Evolutionary conservation across 2,797 vertebrate genomes (phyloP).

Genomic region (Chloroceryle amazona): DNA sequence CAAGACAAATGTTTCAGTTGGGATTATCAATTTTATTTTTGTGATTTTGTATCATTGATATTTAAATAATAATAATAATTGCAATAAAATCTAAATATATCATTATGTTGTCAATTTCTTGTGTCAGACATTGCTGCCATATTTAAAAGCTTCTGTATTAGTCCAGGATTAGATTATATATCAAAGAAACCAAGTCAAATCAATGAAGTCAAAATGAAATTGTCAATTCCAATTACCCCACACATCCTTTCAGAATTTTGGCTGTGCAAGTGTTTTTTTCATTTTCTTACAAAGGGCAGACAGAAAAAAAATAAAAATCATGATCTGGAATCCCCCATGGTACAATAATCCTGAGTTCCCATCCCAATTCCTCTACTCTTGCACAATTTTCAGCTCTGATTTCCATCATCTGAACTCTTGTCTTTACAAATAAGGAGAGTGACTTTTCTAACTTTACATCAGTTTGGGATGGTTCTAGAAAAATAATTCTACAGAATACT

Average conservation of each 20-base stretch:
- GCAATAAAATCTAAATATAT: not conserved
- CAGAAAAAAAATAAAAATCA: not conserved
- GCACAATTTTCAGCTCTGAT: not conserved
- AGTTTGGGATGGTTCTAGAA: not conserved
- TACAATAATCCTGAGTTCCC: not conserved
- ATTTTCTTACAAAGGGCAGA: not conserved
- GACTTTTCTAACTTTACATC: not conserved
- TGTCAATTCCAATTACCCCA: constrained; percentile 7
- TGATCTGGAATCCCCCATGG: not conserved
- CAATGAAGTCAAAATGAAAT: constrained; percentile 8
- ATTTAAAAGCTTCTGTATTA: not conserved
- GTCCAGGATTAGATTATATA: not conserved
- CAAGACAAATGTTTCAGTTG: constrained; percentile 19
- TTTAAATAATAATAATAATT: not conserved
- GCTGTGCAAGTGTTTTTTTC: not conserved
- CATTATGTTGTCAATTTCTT: not conserved
- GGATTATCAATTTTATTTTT: not conserved
- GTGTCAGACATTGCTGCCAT: not conserved
- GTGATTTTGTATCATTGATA: constrained; percentile 2
- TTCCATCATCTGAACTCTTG: not conserved
- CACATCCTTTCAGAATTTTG: not conserved
- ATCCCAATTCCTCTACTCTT: not conserved
- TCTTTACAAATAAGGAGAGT: not conserved
- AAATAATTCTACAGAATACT: not conserved
- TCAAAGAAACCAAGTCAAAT: constrained; percentile 13